Base-by-base conservation (phyloP, 2,888 invertebrate species). In the Hydroisotoma schaefferi region DNA sequence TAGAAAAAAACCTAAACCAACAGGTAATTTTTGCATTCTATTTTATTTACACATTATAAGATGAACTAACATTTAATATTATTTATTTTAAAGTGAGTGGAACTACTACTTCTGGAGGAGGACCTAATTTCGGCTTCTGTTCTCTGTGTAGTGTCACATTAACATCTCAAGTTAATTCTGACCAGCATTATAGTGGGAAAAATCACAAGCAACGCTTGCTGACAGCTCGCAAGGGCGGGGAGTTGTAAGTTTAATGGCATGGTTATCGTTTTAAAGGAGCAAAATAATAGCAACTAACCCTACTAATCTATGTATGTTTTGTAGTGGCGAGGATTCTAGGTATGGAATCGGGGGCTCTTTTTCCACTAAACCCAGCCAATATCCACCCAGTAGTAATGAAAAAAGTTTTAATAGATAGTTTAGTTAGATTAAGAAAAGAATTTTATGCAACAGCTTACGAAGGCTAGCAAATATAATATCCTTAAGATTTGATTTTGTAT, bases 121-220 rank as follows among this genome's bases (percentile, higher is more conserved):
- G 46, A 18, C 47, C 49, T n/a, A 54, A 48, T 57, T 48, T 58
- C 47, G 60, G 40, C 12, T 40, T 43, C 23, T 69, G 69, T 61
- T 43, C 58, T n/a, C 26, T 65, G 0, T 69, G 69, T 51, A 56
- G 60, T 40, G 61, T 67, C 5, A 25, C 43, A 18, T 43, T 66
- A 0, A 58, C 61, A 22, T 69, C 67, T 22, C 48, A 64, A 55
- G 57, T 53, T 10, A 53, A 49, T 43, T 61, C 66, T 4, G 65
- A 67, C 22, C 69, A 69, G 27, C 69, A 69, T 61, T 67, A 59
- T 48, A 59, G 61, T n/a, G 69, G 69, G 29, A 65, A 58, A 48
- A 55, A 65, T 6, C 69, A 69, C 27, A 29, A 53, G 26, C 12
- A 25, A n/a, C 12, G 22, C 8, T 22, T 33, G 23, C 48, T 48